Conservation (phyloP, 1,140 invertebrate species). For the Neotoxoptera formosana region DNA sequence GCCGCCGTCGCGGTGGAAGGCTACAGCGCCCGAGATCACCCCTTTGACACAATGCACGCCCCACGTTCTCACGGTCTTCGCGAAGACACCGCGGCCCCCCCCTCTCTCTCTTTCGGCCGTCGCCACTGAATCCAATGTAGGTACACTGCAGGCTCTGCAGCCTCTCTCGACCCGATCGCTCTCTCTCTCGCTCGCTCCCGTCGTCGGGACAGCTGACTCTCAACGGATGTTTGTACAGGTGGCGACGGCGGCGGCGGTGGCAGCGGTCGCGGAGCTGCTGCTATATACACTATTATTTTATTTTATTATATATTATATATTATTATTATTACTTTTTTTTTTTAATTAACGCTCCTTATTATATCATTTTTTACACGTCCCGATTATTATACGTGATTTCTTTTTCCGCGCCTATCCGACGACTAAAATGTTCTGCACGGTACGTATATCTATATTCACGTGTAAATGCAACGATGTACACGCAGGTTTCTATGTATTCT, state of each 20-base stretch:
- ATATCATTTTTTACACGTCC: neutral
- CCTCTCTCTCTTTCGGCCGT: no score
- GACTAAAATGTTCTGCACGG: neutral
- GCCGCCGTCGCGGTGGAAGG: neutral
- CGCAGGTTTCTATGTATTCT: neutral
- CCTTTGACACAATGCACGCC: constrained; percentile 55
- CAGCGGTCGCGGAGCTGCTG: constrained; percentile 8
- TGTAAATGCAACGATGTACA: neutral
- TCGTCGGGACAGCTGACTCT: constrained; percentile 54
- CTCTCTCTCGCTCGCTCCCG: neutral
- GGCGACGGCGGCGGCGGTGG: neutral
- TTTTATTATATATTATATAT: neutral
- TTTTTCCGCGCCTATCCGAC: neutral
- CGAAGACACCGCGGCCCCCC: neutral
- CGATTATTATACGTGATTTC: neutral
- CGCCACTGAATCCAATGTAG: neutral
- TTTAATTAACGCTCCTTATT: constrained; percentile 40
- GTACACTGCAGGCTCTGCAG: neutral
- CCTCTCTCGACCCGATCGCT: neutral
- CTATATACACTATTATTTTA: neutral
- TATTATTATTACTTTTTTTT: neutral
- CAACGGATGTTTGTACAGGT: constrained; percentile 57
- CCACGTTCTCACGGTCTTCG: constrained; percentile 52
- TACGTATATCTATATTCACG: neutral
- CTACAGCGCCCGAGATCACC: constrained; percentile 32